Evolutionary conservation across 1,140 invertebrate species (phyloP), one percentile per base, ranked within the genome.

Genomic region (Linepithema humile): DNA sequence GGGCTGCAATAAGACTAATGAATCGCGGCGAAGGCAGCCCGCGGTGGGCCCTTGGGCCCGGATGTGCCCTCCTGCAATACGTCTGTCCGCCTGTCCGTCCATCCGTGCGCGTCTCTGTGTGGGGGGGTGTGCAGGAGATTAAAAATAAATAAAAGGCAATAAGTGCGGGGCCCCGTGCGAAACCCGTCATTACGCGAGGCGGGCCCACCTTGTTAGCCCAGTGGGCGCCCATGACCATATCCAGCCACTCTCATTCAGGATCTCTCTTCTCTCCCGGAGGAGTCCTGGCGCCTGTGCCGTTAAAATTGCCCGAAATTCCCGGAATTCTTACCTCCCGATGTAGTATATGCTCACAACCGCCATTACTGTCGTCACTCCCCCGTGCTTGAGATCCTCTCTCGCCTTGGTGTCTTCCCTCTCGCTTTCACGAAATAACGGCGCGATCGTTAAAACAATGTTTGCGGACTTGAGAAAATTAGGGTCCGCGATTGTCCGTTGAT

Each of bases 71-170:
- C 69, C 57, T 72, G 83, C 53, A 70, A 84, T 85, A 91, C 92
- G 91, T 92, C 91, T 86, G 90, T 92, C 85, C 84, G 88, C 85
- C 84, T 85, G 38, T 40, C 77, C 62, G 77, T 62, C 43, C 38
- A 60, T 84, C 65, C 77, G 65, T 85, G 65, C 65, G 60, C 50
- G 55, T 48, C 64, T 90, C 86, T 64, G 88, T 90, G 88, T 69
- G 48, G 75, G 10, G 43, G 43, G 15, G 15, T 67, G 75, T 78
- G 88, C 85, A 83, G 87, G 91, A 91, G 92, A 94, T 91, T 93
- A 92, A 93, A 93, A 94, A 94, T 94, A 94, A 94, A 94, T 94
- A 94, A 94, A 94, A 94, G 92, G 91, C 93, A 93, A 92, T 94
- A 94, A 94, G 93, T 94, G 93, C 92, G 91, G 93, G 92, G 92